Conservation (phyloP, 2,888 invertebrate species). For the Apodemia duryi region DNA sequence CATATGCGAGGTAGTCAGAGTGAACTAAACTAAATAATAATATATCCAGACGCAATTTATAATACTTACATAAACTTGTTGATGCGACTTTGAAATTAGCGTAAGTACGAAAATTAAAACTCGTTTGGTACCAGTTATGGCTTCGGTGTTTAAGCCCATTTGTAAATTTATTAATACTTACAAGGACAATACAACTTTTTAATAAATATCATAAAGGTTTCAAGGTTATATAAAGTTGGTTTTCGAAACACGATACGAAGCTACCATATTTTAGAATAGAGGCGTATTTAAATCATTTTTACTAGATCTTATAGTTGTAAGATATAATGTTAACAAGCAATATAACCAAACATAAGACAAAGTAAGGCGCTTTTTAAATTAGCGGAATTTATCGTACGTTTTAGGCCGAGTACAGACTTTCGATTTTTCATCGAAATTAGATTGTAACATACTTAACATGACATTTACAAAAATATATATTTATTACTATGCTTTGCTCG, state of each 20-base stretch:
- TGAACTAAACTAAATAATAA: too few species aligned
- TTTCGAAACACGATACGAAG: slow-evolving; percentile 7
- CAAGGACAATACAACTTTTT: neutral
- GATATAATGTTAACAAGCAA: slow-evolving; percentile 12
- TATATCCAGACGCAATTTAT: too few species aligned
- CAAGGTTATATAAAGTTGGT: neutral
- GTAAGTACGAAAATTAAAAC: too few species aligned
- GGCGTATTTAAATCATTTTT: slow-evolving; percentile 7
- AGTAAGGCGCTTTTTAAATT: neutral
- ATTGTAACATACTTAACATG: too few species aligned
- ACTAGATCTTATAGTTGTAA: slow-evolving; percentile 12
- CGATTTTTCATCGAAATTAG: neutral
- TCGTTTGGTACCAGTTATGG: neutral
- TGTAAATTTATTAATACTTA: neutral
- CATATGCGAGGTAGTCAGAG: too few species aligned
- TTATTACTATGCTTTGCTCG: too few species aligned
- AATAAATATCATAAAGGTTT: neutral
- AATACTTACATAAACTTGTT: too few species aligned
- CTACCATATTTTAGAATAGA: slow-evolving; percentile 5
- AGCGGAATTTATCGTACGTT: neutral
- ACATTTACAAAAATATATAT: too few species aligned
- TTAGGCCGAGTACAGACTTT: neutral
- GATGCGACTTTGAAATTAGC: too few species aligned
- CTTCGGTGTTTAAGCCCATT: neutral
- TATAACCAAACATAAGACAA: slow-evolving; percentile 4